Base-by-base conservation (phyloP, 2,113 vertebrate species). In the Illadopsis cleaveri region DNA sequence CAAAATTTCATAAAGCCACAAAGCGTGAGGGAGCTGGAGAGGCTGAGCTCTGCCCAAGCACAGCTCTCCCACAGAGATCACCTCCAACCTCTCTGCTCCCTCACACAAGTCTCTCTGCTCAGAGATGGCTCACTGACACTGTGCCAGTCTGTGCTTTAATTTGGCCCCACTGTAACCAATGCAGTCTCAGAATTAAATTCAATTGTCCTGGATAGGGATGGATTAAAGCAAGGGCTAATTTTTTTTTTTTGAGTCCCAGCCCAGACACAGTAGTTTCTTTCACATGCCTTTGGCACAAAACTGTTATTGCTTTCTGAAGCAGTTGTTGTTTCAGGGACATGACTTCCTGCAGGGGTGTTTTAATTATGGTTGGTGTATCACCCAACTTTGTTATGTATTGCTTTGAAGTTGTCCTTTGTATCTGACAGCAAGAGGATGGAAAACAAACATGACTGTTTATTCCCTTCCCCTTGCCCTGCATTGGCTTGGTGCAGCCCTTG, bases 281-380 rank as follows among this genome's bases (percentile, higher is more conserved):
- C 82, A 75, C 76, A 86, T 68, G 88, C 93, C 82, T 83, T 92
- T 90, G 85, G 92, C 90, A 97, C 64, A 92, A 90, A 86, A 94
- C 19, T 10, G 14, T 92, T 94, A 75, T 33, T 95, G 90, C 92
- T 86, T 95, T 94, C 64, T 92, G 88, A 45, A 83, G 79, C 64
- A 78, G 72, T 75, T 95, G 92, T 95, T 95, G 92, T 94, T 92
- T 51, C 94, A 90, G 47, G 75, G 82, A 92, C 87, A 85, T 42
- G 64, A 94, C 69, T 96, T 96, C 94, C 92, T 97, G 93, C 93
- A 97, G 85, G 94, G 96, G 92, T n/a, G 56, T 96, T 96, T 95
- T 97, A 96, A 97, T 96, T 96, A 95, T 47, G 93, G 90, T 86
- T 96, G 89, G 86, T 96, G 89, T 85, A 97, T 94, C 95, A 94